These are phyloP conservation scores for Achroia grisella DNA, from an alignment of 1,140 invertebrate genomes.

Conservation along the genomic window DNA sequence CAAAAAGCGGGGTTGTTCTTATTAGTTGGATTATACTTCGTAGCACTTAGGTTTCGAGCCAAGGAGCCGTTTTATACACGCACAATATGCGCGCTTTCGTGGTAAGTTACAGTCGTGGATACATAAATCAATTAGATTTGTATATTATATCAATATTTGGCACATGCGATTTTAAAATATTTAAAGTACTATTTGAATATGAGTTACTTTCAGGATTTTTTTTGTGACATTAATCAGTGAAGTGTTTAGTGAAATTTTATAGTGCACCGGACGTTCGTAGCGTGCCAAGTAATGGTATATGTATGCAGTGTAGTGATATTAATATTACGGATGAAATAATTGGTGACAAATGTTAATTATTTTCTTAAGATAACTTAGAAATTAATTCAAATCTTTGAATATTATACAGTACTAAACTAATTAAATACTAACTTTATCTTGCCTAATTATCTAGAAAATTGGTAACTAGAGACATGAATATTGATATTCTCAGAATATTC, in stretches of 20 bases:
- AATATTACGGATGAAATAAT: no score
- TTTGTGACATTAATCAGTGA: background rate
- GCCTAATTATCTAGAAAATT: background rate
- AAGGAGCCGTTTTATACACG: constrained; percentile 27
- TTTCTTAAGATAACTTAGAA: no score
- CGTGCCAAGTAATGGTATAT: constrained; percentile 35
- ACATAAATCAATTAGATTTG: constrained; percentile 8
- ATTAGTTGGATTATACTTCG: constrained; percentile 18
- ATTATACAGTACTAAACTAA: background rate
- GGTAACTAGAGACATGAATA: background rate
- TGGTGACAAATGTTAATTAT: no score
- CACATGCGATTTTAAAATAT: constrained; percentile 36
- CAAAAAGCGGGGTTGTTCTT: constrained; percentile 43
- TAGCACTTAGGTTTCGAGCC: constrained; percentile 27
- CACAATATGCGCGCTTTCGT: constrained; percentile 63
- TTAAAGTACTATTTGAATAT: constrained; percentile 1
- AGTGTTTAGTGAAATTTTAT: constrained; percentile 9
- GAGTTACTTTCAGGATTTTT: constrained; percentile 7
- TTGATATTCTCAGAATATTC: no score
- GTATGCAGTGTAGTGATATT: background rate
- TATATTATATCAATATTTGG: constrained; percentile 26
- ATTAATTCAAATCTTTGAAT: background rate
- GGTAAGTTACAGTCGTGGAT: constrained; percentile 50
- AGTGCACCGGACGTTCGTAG: background rate
- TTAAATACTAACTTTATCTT: background rate